Base-by-base conservation (phyloP, 2,113 vertebrate species). In the Lampris incognitus region DNA sequence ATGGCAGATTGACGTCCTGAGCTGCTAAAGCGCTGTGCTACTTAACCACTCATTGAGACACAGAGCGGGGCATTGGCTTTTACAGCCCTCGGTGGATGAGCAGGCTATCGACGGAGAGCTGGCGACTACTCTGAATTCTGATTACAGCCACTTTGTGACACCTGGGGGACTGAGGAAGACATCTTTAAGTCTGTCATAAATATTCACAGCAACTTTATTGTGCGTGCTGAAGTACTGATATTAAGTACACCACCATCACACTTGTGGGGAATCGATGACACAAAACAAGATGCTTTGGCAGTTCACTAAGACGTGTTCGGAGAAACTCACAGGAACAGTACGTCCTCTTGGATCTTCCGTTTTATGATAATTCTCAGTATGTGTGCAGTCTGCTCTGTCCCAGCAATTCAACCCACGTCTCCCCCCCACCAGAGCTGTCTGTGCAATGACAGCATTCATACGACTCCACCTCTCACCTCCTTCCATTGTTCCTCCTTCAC, bases 191-290 rank as follows among this genome's bases (percentile, higher is more conserved):
- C 89, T 42, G 44, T 84, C 89, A 90, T 95, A 94, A 94, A 95
- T 94, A 93, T 94, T 91, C 93, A 92, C 89, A 86, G 88, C 88
- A 90, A 89, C 89, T 94, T 94, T 93, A 94, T 90, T 90, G 91
- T 92, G 82, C 62, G 3, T 92, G 92, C 81, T 84, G 87, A 91
- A 93, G 91, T 88, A 75, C 77, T 76, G 84, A 85, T 90, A 83
- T 91, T 89, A 92, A 93, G 88, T 92, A 87, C 81, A 56, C 76
- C 75, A 71, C 82, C 85, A 82, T 79, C 85, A 71, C 85, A 79
- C 87, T 90, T 74, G 62, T 58, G 83, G 78, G 79, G 64, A 85
- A 90, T 88, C 70, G 79, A 91, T 88, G 87, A 76, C 46, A 57
- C 55, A 67, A 82, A 69, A 55, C 24, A 1, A 50, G 83, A 50